Base-by-base conservation (phyloP, 2,888 invertebrate species). In the Pyrrhia umbra region DNA sequence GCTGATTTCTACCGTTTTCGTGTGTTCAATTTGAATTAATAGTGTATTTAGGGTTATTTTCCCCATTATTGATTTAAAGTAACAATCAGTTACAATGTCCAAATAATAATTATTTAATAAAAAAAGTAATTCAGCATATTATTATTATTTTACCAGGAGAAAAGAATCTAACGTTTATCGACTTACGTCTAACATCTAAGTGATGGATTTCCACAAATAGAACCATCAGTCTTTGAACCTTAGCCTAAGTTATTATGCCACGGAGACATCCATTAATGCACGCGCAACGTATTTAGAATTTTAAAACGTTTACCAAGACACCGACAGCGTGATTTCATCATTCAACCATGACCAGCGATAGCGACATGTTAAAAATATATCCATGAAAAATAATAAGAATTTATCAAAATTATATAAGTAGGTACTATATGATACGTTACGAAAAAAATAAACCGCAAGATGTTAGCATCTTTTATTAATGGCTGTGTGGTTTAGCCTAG, bases 361-460 rank as follows among this genome's bases (percentile, higher is more conserved):
- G 37, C 3, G 13, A 27, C 5, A 9, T 6, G 25, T 13, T 20
- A n/a, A 9, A 27, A 25, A 70, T 25, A 55, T 6, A 15, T 42
- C 10, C 20, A n/a, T 74, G 15, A 51, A 68, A 68, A 42, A 56
- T 55, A 23, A 47, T 51, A 9, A 6, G 4, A n/a, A 50, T 70
- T 40, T 15, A 34, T 37, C 42, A 16, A 13, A 51, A 30, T 68
- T 21, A 75, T 27, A 27, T 50, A 42, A 43, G 42, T 57, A 68
- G 8, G 16, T 37, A 46, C 21, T 13, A 30, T 23, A 23, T 30
- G 30, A 15, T 34, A 23, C 18, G 47, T 77, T 72, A 9, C 66
- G 67, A 71, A 71, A 77, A 54, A 16, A 10, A 18, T 46, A 23
- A 21, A 77, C 77, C 66, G 46, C 77, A 71, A 63, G 10, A 37